Percentiles rank a stretch among this genome's conserved stretches.
Evolutionary conservation across 1,140 invertebrate species (phyloP).

Genomic region (Druon quercuslanigerum): DNA sequence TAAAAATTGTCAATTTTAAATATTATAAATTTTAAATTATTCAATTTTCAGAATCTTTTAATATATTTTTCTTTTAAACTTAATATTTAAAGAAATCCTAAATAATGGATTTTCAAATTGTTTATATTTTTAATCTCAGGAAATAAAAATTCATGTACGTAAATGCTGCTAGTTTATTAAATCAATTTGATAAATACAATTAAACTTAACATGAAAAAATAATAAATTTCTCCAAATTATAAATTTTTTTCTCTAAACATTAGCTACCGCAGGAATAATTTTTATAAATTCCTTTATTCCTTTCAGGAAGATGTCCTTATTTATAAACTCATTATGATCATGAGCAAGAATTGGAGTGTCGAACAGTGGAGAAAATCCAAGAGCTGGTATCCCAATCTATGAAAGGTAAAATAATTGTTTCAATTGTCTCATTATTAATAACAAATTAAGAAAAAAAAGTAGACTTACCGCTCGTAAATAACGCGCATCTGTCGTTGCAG

Average conservation of each 20-base stretch:
- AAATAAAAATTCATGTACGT: too few species aligned
- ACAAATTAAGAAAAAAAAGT: background rate
- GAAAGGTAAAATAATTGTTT: constrained; percentile 30
- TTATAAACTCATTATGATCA: constrained; percentile 85
- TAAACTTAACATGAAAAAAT: too few species aligned
- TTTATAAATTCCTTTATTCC: constrained; percentile 82
- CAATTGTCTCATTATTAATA: background rate
- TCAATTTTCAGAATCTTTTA: too few species aligned
- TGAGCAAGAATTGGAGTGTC: constrained; percentile 84
- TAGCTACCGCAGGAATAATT: constrained; percentile 76
- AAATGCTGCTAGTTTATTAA: too few species aligned
- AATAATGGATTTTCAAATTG: too few species aligned
- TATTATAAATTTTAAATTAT: too few species aligned
- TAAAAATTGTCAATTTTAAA: too few species aligned
- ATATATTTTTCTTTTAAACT: too few species aligned
- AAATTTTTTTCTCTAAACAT: constrained; percentile 44
- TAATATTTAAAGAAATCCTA: too few species aligned
- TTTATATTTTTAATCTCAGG: too few species aligned
- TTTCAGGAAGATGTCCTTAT: constrained; percentile 81
- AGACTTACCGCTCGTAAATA: background rate
- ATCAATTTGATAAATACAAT: too few species aligned
- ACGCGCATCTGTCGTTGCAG: background rate
- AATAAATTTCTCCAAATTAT: too few species aligned
- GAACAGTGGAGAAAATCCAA: constrained; percentile 86
- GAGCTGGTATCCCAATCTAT: constrained; percentile 79